Base-by-base conservation (phyloP, 2,113 vertebrate genomes). In the Eleginops maclovinus region DNA sequence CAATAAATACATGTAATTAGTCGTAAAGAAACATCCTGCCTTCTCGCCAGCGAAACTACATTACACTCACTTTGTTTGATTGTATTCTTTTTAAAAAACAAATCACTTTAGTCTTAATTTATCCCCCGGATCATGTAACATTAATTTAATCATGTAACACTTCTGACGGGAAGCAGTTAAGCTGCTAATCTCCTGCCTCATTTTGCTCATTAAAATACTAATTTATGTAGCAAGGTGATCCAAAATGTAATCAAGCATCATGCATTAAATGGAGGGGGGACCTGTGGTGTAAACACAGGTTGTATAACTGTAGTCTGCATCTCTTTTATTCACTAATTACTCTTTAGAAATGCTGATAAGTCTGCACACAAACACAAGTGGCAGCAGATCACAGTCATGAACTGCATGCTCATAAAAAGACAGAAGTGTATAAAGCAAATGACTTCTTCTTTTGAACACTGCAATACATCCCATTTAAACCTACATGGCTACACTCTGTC, bases 181-280 rank as follows among this genome's bases (percentile, higher is more conserved):
- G 84, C 44, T 55, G 59, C 51, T 46, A 59, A 69, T 72, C 53
- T 61, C 47, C 71, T 36, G 59, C 43, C 31, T 36, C 64, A 66
- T 47, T 74, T 75, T 21, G 40, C 65, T 82, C 68, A 70, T 3
- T 87, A 82, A 76, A 36, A n/a, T 44, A 22, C 22, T 60, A 55
- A 86, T 72, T 59, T 58, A 53, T 67, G 55, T 28, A 41, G 54
- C 59, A 49, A 73, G 59, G 72, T 80, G 76, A 79, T 77, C 51
- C 47, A 70, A 77, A 75, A 68, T 69, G 47, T 83, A 76, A 72
- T 73, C 31, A 64, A 55, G 50, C 46, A 24, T 47, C 19, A 4
- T 36, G 28, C 55, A 50, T 79, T 71, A 79, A 44, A 76, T 43
- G 11, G 0, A 26, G 9, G 0, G 8, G 5, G 24, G 47, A 46